phyloP scores from a whole-genome alignment of 92 coral and sea anemone species.

The Diadumene lineata region DNA sequence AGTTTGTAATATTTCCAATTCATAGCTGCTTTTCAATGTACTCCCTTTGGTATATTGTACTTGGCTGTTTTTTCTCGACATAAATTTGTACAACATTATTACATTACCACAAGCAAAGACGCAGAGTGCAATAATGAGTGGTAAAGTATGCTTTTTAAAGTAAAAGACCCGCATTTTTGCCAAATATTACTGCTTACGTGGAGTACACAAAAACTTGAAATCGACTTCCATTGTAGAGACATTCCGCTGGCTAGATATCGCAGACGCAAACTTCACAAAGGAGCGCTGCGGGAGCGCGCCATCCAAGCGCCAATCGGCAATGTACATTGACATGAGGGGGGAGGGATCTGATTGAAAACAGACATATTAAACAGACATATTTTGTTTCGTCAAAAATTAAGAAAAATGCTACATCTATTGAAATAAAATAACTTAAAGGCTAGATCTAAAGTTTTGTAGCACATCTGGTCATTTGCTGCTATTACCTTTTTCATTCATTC shows the following conservation, averaged over 20 bases:
- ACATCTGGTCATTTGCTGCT: too few relatives aligned
- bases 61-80: conserved; percentile 21
- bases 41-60: not conserved
- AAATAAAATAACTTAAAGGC: too few relatives aligned
- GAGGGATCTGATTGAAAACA: too few relatives aligned
- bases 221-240: not conserved
- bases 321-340: too few relatives aligned
- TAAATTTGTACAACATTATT: conserved; percentile 68
- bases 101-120: conserved; percentile 66
- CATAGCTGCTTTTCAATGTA: conserved; percentile 8
- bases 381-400: too few relatives aligned
- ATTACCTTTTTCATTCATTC: too few relatives aligned
- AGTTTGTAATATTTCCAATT: too few relatives aligned
- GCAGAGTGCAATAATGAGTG: conserved; percentile 43
- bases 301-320: too few relatives aligned
- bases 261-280: not conserved
- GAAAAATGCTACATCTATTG: too few relatives aligned
- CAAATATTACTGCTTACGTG: not conserved
- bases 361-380: too few relatives aligned
- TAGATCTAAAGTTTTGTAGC: too few relatives aligned
- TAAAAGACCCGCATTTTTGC: conserved; percentile 55
- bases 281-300: too few relatives aligned
- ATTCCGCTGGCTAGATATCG: not conserved
- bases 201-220: not conserved
- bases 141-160: conserved; percentile 58